These are phyloP conservation scores for Drosophila ezoana DNA, from an alignment of 2,888 invertebrate species.

Conservation along the genomic window DNA sequence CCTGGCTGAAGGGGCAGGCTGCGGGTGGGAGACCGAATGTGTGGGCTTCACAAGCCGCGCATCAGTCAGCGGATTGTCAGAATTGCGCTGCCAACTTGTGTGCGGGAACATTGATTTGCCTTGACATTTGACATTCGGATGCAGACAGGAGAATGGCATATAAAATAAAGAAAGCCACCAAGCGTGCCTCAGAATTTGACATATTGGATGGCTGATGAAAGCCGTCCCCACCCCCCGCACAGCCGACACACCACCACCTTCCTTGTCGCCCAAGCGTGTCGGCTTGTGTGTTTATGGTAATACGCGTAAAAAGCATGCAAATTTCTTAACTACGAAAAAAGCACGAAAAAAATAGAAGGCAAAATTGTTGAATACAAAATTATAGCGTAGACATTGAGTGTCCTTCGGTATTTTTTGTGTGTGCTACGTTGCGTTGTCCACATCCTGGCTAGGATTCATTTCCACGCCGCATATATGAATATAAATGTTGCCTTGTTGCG, in stretches of 20 bases:
- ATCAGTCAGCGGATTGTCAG: constrained; percentile 5
- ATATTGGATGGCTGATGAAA: constrained; percentile 59
- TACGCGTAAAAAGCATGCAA: constrained; percentile 75
- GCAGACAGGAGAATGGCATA: constrained; percentile 5
- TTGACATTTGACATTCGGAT: constrained; percentile 67
- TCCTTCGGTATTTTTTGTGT: constrained; percentile 26
- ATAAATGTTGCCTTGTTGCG: constrained; percentile 66
- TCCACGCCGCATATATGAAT: constrained; percentile 77
- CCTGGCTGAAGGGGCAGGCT: neutral
- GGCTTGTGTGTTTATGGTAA: constrained; percentile 67
- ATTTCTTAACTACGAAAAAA: constrained; percentile 54
- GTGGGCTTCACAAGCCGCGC: neutral
- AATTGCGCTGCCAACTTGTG: constrained; percentile 17
- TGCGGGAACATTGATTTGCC: constrained; percentile 46
- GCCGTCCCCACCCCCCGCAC: neutral
- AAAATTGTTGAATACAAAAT: constrained; percentile 12
- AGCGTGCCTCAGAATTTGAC: constrained; percentile 61
- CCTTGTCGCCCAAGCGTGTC: neutral
- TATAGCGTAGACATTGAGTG: constrained; percentile 48
- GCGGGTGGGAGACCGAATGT: neutral
- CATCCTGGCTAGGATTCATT: constrained; percentile 64
- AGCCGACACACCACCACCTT: neutral
- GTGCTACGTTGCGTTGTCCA: constrained; percentile 60
- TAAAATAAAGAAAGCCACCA: constrained; percentile 23
- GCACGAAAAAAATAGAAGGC: constrained; percentile 13